Percentiles rank a stretch among this genome's conserved stretches.
These are phyloP conservation scores for Rotaria macrura DNA, from an alignment of 2,888 invertebrate species.

Conservation along the genomic window DNA sequence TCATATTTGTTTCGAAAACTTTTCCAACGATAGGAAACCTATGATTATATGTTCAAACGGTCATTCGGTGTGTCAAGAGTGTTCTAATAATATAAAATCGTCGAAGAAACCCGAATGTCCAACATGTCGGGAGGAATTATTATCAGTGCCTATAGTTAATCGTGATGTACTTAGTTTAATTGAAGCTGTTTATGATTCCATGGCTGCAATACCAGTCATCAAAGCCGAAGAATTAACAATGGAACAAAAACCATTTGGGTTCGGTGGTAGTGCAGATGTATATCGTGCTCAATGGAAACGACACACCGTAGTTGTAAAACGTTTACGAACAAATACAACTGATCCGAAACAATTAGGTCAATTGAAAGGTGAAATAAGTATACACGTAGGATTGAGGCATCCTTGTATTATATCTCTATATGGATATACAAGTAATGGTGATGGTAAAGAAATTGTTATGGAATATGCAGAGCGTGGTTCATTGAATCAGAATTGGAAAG, in stretches of 20 bases:
- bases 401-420: background rate
- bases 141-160: background rate
- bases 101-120: background rate
- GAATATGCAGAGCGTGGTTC: background rate
- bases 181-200: background rate
- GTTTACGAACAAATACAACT: background rate
- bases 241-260: background rate
- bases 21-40: background rate
- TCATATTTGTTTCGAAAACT: background rate
- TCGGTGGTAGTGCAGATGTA: conserved; percentile 19
- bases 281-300: background rate
- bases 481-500: background rate
- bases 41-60: background rate
- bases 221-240: background rate
- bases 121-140: background rate
- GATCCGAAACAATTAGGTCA: background rate
- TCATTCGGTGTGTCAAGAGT: background rate
- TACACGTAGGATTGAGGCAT: conserved; percentile 11
- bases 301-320: background rate
- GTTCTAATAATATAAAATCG: background rate
- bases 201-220: conserved; percentile 1
- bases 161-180: background rate
- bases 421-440: background rate
- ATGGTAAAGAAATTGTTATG: background rate
- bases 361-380: conserved; percentile 10